These are phyloP conservation scores for Hoplostethus mediterraneus DNA, from an alignment of 2,797 vertebrate species.

Conservation along the genomic window DNA sequence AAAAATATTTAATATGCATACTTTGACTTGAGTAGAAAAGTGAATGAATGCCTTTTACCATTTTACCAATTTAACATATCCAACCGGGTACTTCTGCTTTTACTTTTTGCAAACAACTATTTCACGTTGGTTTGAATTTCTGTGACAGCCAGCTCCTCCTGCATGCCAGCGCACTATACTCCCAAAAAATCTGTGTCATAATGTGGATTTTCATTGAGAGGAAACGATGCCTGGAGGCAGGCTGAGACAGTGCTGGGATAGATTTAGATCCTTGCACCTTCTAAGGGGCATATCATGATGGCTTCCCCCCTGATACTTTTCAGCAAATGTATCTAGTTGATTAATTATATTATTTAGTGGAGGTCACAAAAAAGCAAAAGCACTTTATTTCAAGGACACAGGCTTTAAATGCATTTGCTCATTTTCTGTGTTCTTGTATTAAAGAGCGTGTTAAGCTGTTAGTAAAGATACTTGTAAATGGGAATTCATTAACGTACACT, in stretches of 20 bases:
- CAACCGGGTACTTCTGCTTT: too few species aligned
- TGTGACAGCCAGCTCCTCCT: conserved; percentile 21
- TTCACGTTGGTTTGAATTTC: not conserved
- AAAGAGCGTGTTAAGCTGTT: conserved; percentile 55
- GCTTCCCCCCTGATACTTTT: conserved; percentile 31
- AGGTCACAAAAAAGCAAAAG: conserved; percentile 33
- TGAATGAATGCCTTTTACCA: too few species aligned
- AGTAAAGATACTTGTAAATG: conserved; percentile 52
- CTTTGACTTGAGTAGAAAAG: not conserved
- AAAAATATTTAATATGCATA: not conserved
- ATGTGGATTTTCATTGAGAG: conserved; percentile 36
- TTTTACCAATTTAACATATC: too few species aligned
- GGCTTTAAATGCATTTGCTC: not conserved
- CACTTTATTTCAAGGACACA: conserved; percentile 43
- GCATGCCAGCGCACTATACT: not conserved
- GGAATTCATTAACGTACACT: conserved; percentile 56
- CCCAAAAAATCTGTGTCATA: conserved; percentile 18
- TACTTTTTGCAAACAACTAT: not conserved
- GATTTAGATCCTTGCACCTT: conserved; percentile 37
- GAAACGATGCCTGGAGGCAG: conserved; percentile 43
- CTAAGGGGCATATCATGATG: conserved; percentile 24
- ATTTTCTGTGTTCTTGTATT: conserved; percentile 13
- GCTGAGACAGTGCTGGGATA: conserved; percentile 51
- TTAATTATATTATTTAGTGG: conserved; percentile 27
- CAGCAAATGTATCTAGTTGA: conserved; percentile 42